phyloP scores from a whole-genome alignment of 2,113 vertebrate genomes.

The Antennarius striatus region DNA sequence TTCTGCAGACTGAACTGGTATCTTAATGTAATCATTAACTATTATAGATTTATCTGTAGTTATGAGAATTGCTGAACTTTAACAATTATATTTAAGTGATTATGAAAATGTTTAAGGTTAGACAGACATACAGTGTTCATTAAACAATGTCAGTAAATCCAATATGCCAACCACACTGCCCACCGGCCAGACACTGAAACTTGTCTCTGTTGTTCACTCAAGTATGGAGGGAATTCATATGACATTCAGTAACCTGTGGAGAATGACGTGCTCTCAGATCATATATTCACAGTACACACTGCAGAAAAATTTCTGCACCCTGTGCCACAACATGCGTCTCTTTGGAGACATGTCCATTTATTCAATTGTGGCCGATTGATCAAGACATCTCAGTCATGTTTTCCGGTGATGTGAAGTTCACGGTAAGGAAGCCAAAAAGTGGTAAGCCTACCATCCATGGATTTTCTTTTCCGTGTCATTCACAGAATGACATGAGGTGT shows the following conservation, averaged over 20 bases:
- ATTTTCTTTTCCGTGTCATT: slow-evolving; percentile 1
- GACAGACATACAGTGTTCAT: slow-evolving; percentile 42
- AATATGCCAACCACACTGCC: slow-evolving; percentile 24
- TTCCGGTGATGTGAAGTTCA: slow-evolving; percentile 5
- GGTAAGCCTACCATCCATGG: not conserved
- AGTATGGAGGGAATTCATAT: slow-evolving; percentile 8
- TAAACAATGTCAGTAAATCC: slow-evolving; percentile 28
- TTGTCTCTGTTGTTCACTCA: slow-evolving; percentile 18
- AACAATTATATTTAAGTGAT: slow-evolving; percentile 57
- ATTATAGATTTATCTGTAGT: slow-evolving; percentile 31
- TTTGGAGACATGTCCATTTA: slow-evolving; percentile 13
- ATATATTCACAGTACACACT: not conserved
- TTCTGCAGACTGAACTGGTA: not conserved
- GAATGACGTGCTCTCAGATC: slow-evolving; percentile 14
- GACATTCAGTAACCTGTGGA: slow-evolving; percentile 54
- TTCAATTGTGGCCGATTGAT: not conserved
- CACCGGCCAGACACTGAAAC: slow-evolving; percentile 13
- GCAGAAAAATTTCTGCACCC: slow-evolving; percentile 1
- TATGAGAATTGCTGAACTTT: slow-evolving; percentile 64
- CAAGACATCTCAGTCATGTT: slow-evolving; percentile 11
- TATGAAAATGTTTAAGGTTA: slow-evolving; percentile 22
- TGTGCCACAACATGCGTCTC: not conserved
- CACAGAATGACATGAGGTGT: not conserved
- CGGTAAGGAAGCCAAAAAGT: slow-evolving; percentile 19
- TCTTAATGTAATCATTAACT: slow-evolving; percentile 27